Percentiles rank a stretch among this genome's conserved stretches.
These are phyloP conservation scores for Napeogenes sylphis DNA, from an alignment of 2,888 invertebrate species.

Conservation along the genomic window DNA sequence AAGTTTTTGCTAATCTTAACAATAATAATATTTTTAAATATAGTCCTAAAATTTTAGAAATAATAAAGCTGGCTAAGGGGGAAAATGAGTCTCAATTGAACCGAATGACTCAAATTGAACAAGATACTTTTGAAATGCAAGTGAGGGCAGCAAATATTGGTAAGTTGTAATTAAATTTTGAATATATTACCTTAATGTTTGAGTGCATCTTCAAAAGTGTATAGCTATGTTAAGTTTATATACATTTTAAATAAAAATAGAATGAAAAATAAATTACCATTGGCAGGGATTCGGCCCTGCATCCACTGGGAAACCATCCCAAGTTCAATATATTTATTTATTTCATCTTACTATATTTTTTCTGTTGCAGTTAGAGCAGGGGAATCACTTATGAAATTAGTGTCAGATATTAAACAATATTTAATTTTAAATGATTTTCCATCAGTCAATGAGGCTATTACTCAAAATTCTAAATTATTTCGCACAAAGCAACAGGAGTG, in stretches of 20 bases:
- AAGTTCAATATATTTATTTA: neutral
- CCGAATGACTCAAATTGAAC: conserved; percentile 94
- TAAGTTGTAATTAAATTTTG: conserved; percentile 38
- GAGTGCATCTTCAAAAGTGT: too few relatives aligned
- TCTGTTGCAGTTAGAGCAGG: conserved; percentile 89
- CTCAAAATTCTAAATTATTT: conserved; percentile 93
- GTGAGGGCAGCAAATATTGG: conserved; percentile 96
- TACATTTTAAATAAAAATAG: too few relatives aligned
- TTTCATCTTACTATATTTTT: conserved; percentile 7
- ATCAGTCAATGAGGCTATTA: conserved; percentile 97
- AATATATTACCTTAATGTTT: too few relatives aligned
- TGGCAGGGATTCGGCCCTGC: too few relatives aligned
- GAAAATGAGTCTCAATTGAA: conserved; percentile 94
- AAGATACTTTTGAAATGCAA: conserved; percentile 98
- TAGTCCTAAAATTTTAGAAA: conserved; percentile 80
- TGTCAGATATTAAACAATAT: conserved; percentile 98
- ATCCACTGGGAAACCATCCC: too few relatives aligned
- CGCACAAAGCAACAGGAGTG: conserved; percentile 94
- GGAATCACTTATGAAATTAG: conserved; percentile 97
- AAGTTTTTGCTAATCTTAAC: neutral
- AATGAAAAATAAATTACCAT: too few relatives aligned
- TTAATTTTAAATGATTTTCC: conserved; percentile 98
- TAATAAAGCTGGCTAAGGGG: conserved; percentile 91
- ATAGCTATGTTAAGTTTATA: too few relatives aligned
- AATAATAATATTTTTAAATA: neutral